These are phyloP conservation scores for Samia ricini DNA, from an alignment of 1,140 invertebrate species.

Conservation along the genomic window DNA sequence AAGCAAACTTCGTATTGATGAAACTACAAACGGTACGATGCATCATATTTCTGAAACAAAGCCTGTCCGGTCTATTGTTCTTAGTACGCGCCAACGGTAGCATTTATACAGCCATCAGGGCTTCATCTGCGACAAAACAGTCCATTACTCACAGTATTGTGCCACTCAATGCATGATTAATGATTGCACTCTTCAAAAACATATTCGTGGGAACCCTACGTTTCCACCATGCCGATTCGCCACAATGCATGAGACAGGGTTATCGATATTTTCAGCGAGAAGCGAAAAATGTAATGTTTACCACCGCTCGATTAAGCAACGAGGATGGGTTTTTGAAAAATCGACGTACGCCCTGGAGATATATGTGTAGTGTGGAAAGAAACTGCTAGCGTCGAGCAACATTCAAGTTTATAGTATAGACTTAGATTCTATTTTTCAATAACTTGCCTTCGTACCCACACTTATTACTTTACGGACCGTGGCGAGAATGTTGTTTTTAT, in stretches of 20 bases:
- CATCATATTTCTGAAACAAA: constrained; percentile 24
- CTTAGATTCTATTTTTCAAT: background rate
- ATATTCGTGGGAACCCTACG: constrained; percentile 62
- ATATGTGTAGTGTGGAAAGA: constrained; percentile 39
- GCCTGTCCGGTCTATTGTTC: constrained; percentile 43
- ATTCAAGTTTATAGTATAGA: background rate
- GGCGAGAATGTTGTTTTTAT: constrained; percentile 63
- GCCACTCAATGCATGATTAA: constrained; percentile 70
- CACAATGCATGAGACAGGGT: constrained; percentile 43
- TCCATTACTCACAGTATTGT: constrained; percentile 36
- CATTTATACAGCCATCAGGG: constrained; percentile 30
- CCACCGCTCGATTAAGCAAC: constrained; percentile 67
- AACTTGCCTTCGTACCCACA: constrained; percentile 16
- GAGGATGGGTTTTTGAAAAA: constrained; percentile 68
- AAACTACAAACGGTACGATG: constrained; percentile 8
- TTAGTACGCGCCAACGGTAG: constrained; percentile 16
- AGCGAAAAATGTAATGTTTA: constrained; percentile 71
- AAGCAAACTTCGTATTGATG: background rate
- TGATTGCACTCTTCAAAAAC: constrained; percentile 57
- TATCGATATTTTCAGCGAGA: constrained; percentile 64
- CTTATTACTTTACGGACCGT: constrained; percentile 39
- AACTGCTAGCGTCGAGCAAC: background rate
- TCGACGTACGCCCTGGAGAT: constrained; percentile 45
- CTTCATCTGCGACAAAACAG: constrained; percentile 33
- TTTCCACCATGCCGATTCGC: constrained; percentile 33